Percentiles rank a stretch among this genome's conserved stretches.
Conservation (phyloP, 2,888 invertebrate species). For the Volucella inflata region DNA sequence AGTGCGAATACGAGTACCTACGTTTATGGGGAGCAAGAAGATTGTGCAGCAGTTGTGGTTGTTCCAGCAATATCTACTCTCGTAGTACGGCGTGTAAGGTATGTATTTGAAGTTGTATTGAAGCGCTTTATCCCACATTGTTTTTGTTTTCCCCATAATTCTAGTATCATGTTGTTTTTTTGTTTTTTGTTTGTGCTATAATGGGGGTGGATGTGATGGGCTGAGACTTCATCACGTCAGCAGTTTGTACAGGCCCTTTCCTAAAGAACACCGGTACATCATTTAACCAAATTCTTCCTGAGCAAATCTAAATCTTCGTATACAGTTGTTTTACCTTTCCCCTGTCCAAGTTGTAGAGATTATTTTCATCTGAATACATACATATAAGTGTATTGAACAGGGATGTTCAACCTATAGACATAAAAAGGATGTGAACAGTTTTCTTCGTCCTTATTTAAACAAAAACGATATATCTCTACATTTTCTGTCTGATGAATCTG, state of each 20-base stretch:
- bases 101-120: constrained; percentile 56
- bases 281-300: constrained; percentile 71
- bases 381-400: constrained; percentile 33
- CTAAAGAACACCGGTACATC: constrained; percentile 69
- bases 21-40: neutral
- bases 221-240: constrained; percentile 77
- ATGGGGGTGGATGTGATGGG: constrained; percentile 66
- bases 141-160: constrained; percentile 68
- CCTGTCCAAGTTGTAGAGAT: constrained; percentile 38
- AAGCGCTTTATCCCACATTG: constrained; percentile 65
- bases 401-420: constrained; percentile 51
- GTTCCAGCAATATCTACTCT: constrained; percentile 39
- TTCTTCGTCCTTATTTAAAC: neutral
- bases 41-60: constrained; percentile 75
- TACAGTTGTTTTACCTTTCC: constrained; percentile 73
- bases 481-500: neutral
- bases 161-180: constrained; percentile 42
- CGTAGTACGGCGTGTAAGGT: constrained; percentile 21
- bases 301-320: constrained; percentile 73
- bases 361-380: constrained; percentile 37
- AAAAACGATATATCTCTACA: neutral
- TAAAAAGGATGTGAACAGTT: too few relatives aligned
- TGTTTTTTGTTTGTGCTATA: constrained; percentile 41
- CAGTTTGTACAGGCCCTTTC: constrained; percentile 77
- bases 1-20: too few relatives aligned